Evolutionary conservation across 2,113 vertebrate species (phyloP).

Genomic region (Symphodus melops): DNA sequence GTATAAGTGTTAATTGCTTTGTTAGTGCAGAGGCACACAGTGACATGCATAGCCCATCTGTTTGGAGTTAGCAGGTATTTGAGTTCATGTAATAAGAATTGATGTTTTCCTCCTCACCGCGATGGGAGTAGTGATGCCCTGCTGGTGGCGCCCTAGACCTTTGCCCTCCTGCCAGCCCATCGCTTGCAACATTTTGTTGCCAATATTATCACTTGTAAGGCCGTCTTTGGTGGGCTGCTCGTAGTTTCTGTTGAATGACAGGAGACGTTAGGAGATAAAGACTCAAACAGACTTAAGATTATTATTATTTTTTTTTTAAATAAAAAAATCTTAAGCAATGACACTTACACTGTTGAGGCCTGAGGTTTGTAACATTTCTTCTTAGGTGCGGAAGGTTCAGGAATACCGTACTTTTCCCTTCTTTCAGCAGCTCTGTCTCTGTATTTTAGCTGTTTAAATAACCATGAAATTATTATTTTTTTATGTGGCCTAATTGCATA

Average conservation of each 20-base stretch:
- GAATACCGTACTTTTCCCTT: slow-evolving; percentile 93
- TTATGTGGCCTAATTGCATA: not conserved
- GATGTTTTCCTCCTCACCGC: slow-evolving; percentile 79
- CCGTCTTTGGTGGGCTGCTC: slow-evolving; percentile 95
- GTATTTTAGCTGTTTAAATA: slow-evolving; percentile 89
- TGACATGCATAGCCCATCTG: slow-evolving; percentile 22
- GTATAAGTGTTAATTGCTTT: slow-evolving; percentile 58
- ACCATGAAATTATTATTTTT: not conserved
- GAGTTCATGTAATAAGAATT: not conserved
- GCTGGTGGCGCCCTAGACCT: slow-evolving; percentile 91
- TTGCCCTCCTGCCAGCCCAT: slow-evolving; percentile 97
- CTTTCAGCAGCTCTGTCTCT: slow-evolving; percentile 95
- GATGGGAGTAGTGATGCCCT: slow-evolving; percentile 93
- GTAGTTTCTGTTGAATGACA: slow-evolving; percentile 84
- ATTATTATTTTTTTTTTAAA: too few relatives aligned
- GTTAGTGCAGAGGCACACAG: slow-evolving; percentile 11
- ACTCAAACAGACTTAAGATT: not conserved
- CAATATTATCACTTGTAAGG: slow-evolving; percentile 92
- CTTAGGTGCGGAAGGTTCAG: slow-evolving; percentile 92
- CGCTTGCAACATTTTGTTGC: slow-evolving; percentile 95
- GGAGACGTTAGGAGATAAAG: not conserved
- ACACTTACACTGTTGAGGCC: slow-evolving; percentile 48
- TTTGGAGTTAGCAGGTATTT: not conserved
- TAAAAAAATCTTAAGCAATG: not conserved
- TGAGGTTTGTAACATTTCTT: slow-evolving; percentile 88